Percentiles rank a stretch among this genome's conserved stretches.
Evolutionary conservation across 2,113 vertebrate genomes (phyloP).

Genomic region (Misgurnus mizolepis): DNA sequence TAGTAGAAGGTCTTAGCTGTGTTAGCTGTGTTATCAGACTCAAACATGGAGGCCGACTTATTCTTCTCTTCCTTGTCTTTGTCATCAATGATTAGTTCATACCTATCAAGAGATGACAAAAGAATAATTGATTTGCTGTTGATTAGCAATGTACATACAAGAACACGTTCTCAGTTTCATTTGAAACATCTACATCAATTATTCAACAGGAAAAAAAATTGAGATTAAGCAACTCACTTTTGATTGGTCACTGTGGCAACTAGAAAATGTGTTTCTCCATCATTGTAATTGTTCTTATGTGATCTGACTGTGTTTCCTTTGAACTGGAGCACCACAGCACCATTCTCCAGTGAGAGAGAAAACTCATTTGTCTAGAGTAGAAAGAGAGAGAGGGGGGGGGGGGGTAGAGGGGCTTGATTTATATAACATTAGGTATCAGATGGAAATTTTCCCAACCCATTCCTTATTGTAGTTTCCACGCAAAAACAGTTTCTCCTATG

Average conservation of each 20-base stretch:
- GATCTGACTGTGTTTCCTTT: constrained; percentile 84
- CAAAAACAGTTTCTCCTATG: too few species aligned
- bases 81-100: constrained; percentile 86
- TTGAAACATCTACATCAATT: not conserved
- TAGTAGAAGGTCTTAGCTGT: constrained; percentile 82
- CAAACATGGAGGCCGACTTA: constrained; percentile 63
- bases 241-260: constrained; percentile 80
- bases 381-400: not conserved
- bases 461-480: too few species aligned
- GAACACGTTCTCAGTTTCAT: not conserved
- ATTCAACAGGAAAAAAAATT: not conserved
- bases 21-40: constrained; percentile 40
- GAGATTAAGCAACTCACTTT: constrained; percentile 76
- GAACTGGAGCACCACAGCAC: constrained; percentile 84
- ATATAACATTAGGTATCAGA: too few species aligned
- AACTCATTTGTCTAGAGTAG: constrained; percentile 82
- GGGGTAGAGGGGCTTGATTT: too few species aligned
- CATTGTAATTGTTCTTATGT: constrained; percentile 81
- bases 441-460: too few species aligned
- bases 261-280: constrained; percentile 88
- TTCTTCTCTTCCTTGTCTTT: constrained; percentile 81
- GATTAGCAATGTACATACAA: not conserved
- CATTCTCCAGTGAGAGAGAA: constrained; percentile 88
- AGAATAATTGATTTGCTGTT: too few species aligned
- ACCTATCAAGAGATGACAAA: constrained; percentile 68